Percentiles rank a stretch among this genome's conserved stretches.
phyloP scores from a whole-genome alignment of 2,888 invertebrate species.

The Brachyptera risi region DNA sequence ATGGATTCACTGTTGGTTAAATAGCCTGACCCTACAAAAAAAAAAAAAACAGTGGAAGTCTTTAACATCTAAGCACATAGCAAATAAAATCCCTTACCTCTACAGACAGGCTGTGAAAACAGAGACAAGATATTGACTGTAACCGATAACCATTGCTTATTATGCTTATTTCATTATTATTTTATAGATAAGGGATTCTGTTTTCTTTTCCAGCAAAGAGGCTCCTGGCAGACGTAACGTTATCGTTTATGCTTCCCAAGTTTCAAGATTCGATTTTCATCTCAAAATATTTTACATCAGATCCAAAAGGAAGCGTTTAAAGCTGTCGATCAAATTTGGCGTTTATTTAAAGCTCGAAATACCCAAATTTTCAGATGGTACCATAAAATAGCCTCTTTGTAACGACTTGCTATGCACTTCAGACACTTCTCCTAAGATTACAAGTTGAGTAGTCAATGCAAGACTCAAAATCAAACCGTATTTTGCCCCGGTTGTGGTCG shows the following conservation, averaged over 20 bases:
- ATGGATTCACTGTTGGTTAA: constrained; percentile 33
- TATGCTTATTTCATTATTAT: background rate
- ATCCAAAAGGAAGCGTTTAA: background rate
- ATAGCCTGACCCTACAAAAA: constrained; percentile 30
- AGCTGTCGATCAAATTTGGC: no score
- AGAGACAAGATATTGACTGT: constrained; percentile 9
- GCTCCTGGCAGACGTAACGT: background rate
- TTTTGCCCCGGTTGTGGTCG: background rate
- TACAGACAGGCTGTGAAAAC: background rate
- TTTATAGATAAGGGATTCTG: background rate
- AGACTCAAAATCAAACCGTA: constrained; percentile 34
- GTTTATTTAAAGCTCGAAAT: background rate
- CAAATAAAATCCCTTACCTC: constrained; percentile 22
- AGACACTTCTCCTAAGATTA: constrained; percentile 30
- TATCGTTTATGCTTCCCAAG: background rate
- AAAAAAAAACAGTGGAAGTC: constrained; percentile 10
- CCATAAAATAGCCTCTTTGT: constrained; percentile 27
- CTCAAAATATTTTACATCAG: background rate
- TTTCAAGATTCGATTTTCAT: background rate
- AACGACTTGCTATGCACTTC: constrained; percentile 30
- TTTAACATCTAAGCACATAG: constrained; percentile 27
- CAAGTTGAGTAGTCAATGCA: constrained; percentile 26
- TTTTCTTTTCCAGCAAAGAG: background rate
- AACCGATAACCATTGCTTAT: background rate
- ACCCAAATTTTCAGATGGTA: background rate